These are phyloP conservation scores for Esox lucius DNA, from an alignment of 2,797 vertebrate genomes.

Conservation along the genomic window DNA sequence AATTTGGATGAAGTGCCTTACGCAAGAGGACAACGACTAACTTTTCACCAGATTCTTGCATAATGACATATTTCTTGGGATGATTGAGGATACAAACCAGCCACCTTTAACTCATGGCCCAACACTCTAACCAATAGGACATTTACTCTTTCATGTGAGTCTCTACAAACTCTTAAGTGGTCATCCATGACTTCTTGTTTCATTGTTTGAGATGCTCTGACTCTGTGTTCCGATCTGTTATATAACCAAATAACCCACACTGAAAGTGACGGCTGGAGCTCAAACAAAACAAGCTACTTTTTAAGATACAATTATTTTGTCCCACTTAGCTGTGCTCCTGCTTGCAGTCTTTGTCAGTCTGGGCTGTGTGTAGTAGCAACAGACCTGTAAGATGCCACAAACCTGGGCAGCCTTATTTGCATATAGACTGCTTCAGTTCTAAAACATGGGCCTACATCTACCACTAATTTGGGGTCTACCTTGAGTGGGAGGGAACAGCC, in stretches of 20 bases:
- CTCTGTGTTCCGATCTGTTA: constrained; percentile 36
- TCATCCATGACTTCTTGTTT: too few relatives aligned
- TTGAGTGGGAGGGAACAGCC: constrained; percentile 39
- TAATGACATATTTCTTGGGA: too few relatives aligned
- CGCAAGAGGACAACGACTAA: too few relatives aligned
- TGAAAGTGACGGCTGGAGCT: neutral
- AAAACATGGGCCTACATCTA: constrained; percentile 8
- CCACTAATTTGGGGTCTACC: constrained; percentile 42
- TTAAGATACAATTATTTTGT: constrained; percentile 28
- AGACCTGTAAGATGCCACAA: neutral
- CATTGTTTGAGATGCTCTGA: constrained; percentile 32
- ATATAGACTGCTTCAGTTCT: constrained; percentile 38
- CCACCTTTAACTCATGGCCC: too few relatives aligned
- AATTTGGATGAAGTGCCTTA: too few relatives aligned
- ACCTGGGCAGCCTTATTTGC: constrained; percentile 26
- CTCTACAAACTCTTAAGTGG: too few relatives aligned
- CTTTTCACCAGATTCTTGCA: too few relatives aligned
- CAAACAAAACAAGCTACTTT: constrained; percentile 20
- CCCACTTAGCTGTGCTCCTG: constrained; percentile 37
- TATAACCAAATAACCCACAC: constrained; percentile 22
- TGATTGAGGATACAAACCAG: too few relatives aligned
- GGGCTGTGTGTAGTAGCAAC: constrained; percentile 5
- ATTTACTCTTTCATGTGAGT: too few relatives aligned
- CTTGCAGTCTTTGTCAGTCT: constrained; percentile 23
- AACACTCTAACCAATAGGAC: too few relatives aligned